These are phyloP conservation scores for Symphodus melops DNA, from an alignment of 2,113 vertebrate genomes.

Conservation along the genomic window DNA sequence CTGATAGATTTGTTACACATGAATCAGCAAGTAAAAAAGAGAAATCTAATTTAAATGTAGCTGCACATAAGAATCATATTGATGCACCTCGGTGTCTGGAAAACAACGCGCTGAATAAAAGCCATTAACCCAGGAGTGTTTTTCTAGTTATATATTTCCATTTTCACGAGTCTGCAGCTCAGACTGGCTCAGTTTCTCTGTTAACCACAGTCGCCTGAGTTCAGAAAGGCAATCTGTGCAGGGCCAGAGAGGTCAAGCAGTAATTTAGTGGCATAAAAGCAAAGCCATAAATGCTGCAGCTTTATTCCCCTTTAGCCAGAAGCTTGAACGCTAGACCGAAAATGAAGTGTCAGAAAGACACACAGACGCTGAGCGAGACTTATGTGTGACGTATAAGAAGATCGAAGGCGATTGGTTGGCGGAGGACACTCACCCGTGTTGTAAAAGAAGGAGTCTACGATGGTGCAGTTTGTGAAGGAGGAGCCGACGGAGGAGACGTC, in stretches of 20 bases:
- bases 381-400: conserved; percentile 41
- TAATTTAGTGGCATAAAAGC: conserved; percentile 53
- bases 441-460: conserved; percentile 89
- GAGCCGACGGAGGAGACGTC: conserved; percentile 92
- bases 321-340: conserved; percentile 26
- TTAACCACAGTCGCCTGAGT: conserved; percentile 26
- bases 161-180: conserved; percentile 3
- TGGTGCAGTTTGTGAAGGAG: conserved; percentile 94
- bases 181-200: conserved; percentile 7
- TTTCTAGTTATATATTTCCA: background rate
- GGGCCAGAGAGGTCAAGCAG: conserved; percentile 51
- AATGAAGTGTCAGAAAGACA: conserved; percentile 53
- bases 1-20: background rate
- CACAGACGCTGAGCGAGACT: conserved; percentile 35
- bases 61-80: background rate
- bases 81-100: background rate
- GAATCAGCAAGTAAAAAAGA: background rate
- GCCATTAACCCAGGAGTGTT: no score
- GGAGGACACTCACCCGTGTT: conserved; percentile 87
- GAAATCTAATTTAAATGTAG: background rate
- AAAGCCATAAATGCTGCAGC: conserved; percentile 46
- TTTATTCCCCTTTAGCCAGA: conserved; percentile 16
- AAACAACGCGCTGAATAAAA: no score
- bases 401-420: background rate
- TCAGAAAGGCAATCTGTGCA: conserved; percentile 48